Percentiles rank a stretch among this genome's conserved stretches.
Evolutionary conservation across 2,797 vertebrate genomes (phyloP).

Genomic region (Babyrousa celebensis): DNA sequence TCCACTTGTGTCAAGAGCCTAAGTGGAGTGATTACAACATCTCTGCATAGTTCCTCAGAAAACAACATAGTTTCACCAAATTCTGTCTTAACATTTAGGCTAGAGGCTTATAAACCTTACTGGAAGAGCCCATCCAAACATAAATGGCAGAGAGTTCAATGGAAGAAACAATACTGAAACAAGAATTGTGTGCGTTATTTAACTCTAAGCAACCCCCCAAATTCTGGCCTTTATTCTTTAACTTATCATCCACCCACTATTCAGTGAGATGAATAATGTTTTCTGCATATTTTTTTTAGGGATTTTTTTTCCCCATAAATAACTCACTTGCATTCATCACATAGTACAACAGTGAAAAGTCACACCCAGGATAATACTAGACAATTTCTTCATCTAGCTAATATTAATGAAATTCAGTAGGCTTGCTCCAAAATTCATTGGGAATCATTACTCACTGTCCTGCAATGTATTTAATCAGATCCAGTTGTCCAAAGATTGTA

Average conservation of each 20-base stretch:
- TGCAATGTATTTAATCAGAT: conserved; percentile 71
- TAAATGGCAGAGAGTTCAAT: background rate
- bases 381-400: conserved; percentile 72
- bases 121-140: conserved; percentile 38
- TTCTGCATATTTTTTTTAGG: conserved; percentile 62
- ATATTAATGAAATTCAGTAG: conserved; percentile 84
- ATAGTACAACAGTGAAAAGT: conserved; percentile 63
- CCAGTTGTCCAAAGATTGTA: conserved; percentile 75
- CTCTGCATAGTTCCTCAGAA: background rate
- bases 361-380: conserved; percentile 49
- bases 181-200: conserved; percentile 41
- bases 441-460: conserved; percentile 78
- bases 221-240: conserved; percentile 58
- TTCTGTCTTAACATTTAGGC: conserved; percentile 19
- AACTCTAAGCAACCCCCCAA: conserved; percentile 5
- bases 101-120: background rate
- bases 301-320: conserved; percentile 48
- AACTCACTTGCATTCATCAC: conserved; percentile 64
- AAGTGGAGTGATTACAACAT: background rate
- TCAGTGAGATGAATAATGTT: conserved; percentile 54
- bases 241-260: conserved; percentile 1
- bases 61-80: background rate
- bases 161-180: conserved; percentile 42
- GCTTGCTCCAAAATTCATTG: conserved; percentile 80
- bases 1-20: background rate